Conservation (phyloP, 2,888 invertebrate species). For the Cosmorhoe ocellata region DNA sequence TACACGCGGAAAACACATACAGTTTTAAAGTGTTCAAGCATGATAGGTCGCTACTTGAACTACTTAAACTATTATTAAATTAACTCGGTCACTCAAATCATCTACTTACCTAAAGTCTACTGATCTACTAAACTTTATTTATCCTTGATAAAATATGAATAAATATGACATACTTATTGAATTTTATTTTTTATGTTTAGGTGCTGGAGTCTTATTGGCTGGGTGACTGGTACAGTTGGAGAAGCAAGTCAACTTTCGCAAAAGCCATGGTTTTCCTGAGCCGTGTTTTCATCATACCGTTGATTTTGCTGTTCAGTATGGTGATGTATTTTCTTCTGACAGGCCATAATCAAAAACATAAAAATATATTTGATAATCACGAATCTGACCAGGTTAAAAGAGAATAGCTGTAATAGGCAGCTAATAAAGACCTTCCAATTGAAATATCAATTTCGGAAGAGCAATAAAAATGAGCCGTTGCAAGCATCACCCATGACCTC, state of each 20-base stretch:
- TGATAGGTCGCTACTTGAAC: constrained; percentile 28
- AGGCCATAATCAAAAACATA: too few relatives aligned
- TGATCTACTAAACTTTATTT: too few relatives aligned
- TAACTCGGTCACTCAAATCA: constrained; percentile 15
- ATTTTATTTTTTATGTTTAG: constrained; percentile 41
- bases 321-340: constrained; percentile 37
- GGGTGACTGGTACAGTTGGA: constrained; percentile 84
- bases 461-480: constrained; percentile 26
- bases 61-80: constrained; percentile 27
- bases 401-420: not conserved
- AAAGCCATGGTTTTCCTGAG: constrained; percentile 56
- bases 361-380: too few relatives aligned
- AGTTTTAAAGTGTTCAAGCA: constrained; percentile 18
- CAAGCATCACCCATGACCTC: constrained; percentile 23
- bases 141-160: too few relatives aligned
- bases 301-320: constrained; percentile 59
- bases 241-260: constrained; percentile 61
- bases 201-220: constrained; percentile 85
- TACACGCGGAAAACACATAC: constrained; percentile 8
- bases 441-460: constrained; percentile 23
- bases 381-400: too few relatives aligned
- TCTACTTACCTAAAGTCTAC: too few relatives aligned
- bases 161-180: not conserved
- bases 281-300: constrained; percentile 55
- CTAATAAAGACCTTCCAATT: constrained; percentile 12